Percentiles rank a stretch among this genome's conserved stretches.
phyloP scores from a whole-genome alignment of 2,888 invertebrate species.

The Mesorhabditis spiculigera region DNA sequence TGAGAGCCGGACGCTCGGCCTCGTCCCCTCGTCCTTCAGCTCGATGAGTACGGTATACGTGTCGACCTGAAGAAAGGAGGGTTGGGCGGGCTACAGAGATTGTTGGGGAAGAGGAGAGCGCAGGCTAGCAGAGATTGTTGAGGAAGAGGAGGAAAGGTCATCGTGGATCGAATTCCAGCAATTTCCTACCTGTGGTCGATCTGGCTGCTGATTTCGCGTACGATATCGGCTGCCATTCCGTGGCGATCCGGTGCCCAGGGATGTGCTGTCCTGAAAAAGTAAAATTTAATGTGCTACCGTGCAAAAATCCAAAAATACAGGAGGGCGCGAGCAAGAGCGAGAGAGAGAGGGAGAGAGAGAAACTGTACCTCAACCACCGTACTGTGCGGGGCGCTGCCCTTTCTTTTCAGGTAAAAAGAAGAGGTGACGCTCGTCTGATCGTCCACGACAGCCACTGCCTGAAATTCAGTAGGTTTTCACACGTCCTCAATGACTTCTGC shows the following conservation, averaged over 20 bases:
- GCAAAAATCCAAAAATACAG: background rate
- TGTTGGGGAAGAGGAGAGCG: too few relatives aligned
- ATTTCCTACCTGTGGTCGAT: conserved; percentile 3
- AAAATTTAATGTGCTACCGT: background rate
- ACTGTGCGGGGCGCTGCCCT: conserved; percentile 5
- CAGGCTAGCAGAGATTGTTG: too few relatives aligned
- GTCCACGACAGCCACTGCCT: conserved; percentile 1
- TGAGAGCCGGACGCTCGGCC: conserved; percentile 52
- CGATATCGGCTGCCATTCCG: background rate
- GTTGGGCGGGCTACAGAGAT: too few relatives aligned
- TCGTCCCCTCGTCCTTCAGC: conserved; percentile 46
- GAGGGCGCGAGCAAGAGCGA: too few relatives aligned
- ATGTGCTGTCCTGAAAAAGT: background rate
- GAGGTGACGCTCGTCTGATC: conserved; percentile 6
- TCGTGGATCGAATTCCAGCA: background rate
- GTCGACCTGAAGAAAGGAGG: conserved; percentile 17
- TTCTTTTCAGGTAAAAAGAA: background rate
- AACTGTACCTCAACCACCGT: background rate
- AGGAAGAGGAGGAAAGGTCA: background rate
- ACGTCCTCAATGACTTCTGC: background rate
- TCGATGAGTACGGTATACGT: conserved; percentile 51
- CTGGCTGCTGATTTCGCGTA: background rate
- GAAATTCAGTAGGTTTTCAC: background rate
- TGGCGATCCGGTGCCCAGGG: background rate
- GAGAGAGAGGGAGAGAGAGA: too few relatives aligned